phyloP scores from a whole-genome alignment of 2,888 invertebrate species.

The Schizaphis graminum region DNA sequence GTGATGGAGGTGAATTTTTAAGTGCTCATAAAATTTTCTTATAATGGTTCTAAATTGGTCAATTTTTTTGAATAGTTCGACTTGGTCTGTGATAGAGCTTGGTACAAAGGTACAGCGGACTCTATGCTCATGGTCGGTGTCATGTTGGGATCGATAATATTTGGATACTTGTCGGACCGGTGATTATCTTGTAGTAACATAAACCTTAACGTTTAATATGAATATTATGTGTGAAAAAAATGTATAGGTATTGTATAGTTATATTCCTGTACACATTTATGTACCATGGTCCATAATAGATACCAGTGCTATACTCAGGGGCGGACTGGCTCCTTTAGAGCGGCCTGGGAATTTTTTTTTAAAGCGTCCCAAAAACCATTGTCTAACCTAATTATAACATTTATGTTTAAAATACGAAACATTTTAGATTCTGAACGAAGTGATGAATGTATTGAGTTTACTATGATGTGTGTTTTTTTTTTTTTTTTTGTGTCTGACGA shows the following conservation, averaged over 20 bases:
- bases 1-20: slow-evolving; percentile 75
- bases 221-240: not conserved
- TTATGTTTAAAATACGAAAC: too few relatives aligned
- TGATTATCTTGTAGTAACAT: slow-evolving; percentile 68
- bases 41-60: not conserved
- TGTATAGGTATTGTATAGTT: too few relatives aligned
- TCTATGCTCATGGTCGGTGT: slow-evolving; percentile 82
- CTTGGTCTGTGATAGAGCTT: slow-evolving; percentile 78
- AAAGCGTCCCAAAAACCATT: too few relatives aligned
- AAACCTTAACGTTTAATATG: not conserved
- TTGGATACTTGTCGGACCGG: slow-evolving; percentile 81
- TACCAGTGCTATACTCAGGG: too few relatives aligned
- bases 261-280: not conserved
- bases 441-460: too few relatives aligned
- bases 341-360: too few relatives aligned
- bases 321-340: too few relatives aligned
- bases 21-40: slow-evolving; percentile 21
- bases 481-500: too few relatives aligned
- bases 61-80: slow-evolving; percentile 74
- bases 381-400: too few relatives aligned
- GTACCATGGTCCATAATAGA: too few relatives aligned
- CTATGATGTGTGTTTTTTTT: too few relatives aligned
- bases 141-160: slow-evolving; percentile 80
- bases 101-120: slow-evolving; percentile 78
- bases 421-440: too few relatives aligned